Evolutionary conservation across 1,140 invertebrate genomes (phyloP).

Genomic region (Zaprionus nigranus): DNA sequence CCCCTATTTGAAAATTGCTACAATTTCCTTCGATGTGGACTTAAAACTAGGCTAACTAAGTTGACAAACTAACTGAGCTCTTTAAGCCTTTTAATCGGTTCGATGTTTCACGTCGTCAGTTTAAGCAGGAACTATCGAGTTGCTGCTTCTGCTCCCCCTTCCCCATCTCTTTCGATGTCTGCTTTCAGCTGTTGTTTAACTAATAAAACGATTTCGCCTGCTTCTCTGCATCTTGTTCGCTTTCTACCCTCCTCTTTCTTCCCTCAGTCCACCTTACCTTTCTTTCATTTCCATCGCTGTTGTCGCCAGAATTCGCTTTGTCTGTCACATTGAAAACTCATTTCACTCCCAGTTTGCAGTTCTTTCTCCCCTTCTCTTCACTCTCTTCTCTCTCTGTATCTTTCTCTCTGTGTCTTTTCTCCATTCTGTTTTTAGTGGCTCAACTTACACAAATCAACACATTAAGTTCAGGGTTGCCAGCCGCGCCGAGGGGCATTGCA

Average conservation of each 20-base stretch:
- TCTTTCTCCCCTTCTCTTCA: background rate
- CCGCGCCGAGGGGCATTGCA: constrained; percentile 1
- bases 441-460: constrained; percentile 63
- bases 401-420: background rate
- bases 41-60: too few species aligned
- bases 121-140: constrained; percentile 7
- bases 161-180: background rate
- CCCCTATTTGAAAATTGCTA: background rate
- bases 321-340: constrained; percentile 48
- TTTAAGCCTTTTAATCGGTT: constrained; percentile 13
- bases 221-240: background rate
- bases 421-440: constrained; percentile 47
- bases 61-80: background rate
- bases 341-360: constrained; percentile 32
- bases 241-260: background rate
- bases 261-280: background rate
- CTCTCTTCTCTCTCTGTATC: background rate
- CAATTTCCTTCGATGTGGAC: background rate
- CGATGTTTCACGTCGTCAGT: background rate
- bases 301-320: constrained; percentile 16
- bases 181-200: constrained; percentile 33
- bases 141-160: background rate
- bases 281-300: constrained; percentile 15
- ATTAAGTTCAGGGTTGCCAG: constrained; percentile 42
- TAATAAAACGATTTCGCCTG: constrained; percentile 56